phyloP scores from a whole-genome alignment of 2,888 invertebrate genomes.

The Dynastes hyllus region DNA sequence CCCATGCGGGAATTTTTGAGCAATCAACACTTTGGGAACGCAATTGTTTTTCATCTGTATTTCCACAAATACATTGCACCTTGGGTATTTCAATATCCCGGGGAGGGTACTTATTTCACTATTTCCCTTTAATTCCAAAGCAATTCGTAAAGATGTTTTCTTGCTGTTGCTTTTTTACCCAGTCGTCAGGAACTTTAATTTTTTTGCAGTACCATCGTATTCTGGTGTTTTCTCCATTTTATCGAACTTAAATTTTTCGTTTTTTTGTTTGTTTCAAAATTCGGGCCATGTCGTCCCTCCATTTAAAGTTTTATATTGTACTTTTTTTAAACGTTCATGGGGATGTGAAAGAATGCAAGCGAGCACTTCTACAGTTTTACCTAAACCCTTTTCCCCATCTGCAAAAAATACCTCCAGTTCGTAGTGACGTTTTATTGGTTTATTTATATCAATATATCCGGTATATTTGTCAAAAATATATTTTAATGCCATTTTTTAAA shows the following conservation, averaged over 20 bases:
- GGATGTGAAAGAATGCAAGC: slow-evolving; percentile 77
- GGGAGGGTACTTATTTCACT: slow-evolving; percentile 59
- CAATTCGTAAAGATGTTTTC: slow-evolving; percentile 60
- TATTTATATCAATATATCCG: slow-evolving; percentile 68
- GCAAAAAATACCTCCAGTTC: slow-evolving; percentile 83
- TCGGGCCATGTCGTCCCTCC: slow-evolving; percentile 22
- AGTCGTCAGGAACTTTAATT: slow-evolving; percentile 59
- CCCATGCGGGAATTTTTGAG: slow-evolving; percentile 76
- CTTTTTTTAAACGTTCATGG: slow-evolving; percentile 45
- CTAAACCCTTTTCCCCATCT: slow-evolving; percentile 89
- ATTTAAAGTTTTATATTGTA: slow-evolving; percentile 5
- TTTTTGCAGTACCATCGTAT: slow-evolving; percentile 55
- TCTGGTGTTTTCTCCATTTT: slow-evolving; percentile 7
- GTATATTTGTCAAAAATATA: slow-evolving; percentile 70
- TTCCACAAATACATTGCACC: slow-evolving; percentile 71
- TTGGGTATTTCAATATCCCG: slow-evolving; percentile 7
- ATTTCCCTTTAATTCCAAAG: slow-evolving; percentile 65
- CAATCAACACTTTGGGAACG: slow-evolving; percentile 76
- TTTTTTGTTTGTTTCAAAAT: slow-evolving; percentile 54
- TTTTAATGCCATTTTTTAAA: slow-evolving; percentile 62
- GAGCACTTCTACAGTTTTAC: slow-evolving; percentile 86
- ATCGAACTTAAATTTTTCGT: slow-evolving; percentile 40
- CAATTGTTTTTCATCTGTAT: slow-evolving; percentile 57
- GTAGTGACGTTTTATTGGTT: slow-evolving; percentile 67
- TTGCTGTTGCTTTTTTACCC: slow-evolving; percentile 58